These are phyloP conservation scores for Rhyacophila brunnea DNA, from an alignment of 1,140 invertebrate species.

Conservation along the genomic window DNA sequence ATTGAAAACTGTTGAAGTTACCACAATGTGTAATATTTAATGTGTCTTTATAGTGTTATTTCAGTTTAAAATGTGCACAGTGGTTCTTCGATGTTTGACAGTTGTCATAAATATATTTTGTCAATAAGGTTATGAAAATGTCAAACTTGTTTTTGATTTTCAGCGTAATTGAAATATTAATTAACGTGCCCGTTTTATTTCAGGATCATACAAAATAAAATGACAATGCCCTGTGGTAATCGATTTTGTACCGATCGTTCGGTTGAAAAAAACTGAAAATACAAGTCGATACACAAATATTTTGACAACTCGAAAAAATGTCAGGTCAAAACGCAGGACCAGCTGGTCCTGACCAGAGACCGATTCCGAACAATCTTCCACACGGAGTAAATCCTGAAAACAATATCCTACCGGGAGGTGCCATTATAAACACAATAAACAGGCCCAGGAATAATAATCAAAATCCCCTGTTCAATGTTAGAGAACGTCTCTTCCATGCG, in stretches of 20 bases:
- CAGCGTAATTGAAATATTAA: not conserved
- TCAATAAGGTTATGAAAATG: slow-evolving; percentile 22
- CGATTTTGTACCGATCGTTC: slow-evolving; percentile 5
- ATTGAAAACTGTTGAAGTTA: no score
- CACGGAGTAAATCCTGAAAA: slow-evolving; percentile 55
- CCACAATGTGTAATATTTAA: no score
- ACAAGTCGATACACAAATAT: not conserved
- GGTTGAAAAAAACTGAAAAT: slow-evolving; percentile 2
- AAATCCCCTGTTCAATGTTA: slow-evolving; percentile 78
- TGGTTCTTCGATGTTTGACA: no score
- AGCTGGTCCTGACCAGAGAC: slow-evolving; percentile 15
- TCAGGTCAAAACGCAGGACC: slow-evolving; percentile 38
- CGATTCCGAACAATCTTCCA: slow-evolving; percentile 42
- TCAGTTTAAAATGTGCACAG: no score
- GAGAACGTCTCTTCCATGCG: slow-evolving; percentile 93
- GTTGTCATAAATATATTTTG: not conserved
- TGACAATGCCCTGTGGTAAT: not conserved
- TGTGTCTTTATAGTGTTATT: no score
- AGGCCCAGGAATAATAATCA: slow-evolving; percentile 59
- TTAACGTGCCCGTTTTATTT: slow-evolving; percentile 3
- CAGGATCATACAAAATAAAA: not conserved
- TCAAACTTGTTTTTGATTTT: slow-evolving; percentile 13
- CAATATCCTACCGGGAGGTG: slow-evolving; percentile 51
- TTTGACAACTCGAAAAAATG: slow-evolving; percentile 13
- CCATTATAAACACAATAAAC: slow-evolving; percentile 53